Conservation (phyloP, 2,113 vertebrate genomes). For the Cinclus cinclus region DNA sequence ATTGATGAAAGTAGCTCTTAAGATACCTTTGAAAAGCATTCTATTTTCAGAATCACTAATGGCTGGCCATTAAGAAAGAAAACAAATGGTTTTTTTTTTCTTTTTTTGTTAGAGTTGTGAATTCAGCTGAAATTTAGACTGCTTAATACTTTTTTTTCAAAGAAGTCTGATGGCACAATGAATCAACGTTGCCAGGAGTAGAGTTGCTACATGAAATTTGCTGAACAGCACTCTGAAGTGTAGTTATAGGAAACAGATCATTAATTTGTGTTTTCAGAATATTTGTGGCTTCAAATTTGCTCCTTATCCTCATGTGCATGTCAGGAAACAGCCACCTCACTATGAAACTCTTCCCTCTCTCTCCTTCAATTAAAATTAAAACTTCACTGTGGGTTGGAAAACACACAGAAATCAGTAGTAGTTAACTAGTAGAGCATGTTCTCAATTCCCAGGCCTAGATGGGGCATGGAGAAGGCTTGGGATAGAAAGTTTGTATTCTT, state of each 20-base stretch:
- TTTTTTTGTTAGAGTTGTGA: neutral
- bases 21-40: constrained; percentile 54
- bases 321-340: neutral
- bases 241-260: neutral
- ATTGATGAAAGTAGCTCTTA: constrained; percentile 64
- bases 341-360: neutral
- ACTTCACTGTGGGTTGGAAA: neutral
- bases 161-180: neutral
- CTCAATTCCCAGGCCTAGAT: neutral
- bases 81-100: constrained; percentile 14
- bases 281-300: neutral
- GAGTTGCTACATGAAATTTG: neutral
- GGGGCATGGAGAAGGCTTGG: neutral
- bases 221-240: neutral
- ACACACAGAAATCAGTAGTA: neutral
- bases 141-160: neutral
- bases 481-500: neutral
- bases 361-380: neutral
- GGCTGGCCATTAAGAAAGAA: constrained; percentile 54
- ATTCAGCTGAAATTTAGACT: constrained; percentile 30
- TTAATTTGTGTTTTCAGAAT: neutral
- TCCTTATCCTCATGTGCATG: neutral
- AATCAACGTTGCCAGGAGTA: neutral
- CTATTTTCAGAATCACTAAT: constrained; percentile 62
- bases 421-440: neutral